A percentile compares a stretch with the other conserved stretches of the same genome.
Conservation (phyloP, 2,888 invertebrate genomes). For the Drosophila birchii region DNA sequence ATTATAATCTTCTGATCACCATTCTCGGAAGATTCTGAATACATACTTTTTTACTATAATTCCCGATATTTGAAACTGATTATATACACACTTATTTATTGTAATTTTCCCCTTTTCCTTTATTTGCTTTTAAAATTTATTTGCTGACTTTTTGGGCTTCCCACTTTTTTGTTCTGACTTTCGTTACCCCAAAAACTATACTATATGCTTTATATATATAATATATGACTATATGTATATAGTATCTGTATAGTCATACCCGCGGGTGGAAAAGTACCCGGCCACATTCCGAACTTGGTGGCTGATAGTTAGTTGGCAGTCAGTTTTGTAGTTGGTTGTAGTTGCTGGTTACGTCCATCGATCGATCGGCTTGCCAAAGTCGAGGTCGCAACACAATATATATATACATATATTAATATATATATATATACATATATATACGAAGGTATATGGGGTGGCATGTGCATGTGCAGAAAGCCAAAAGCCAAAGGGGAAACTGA, state of each 20-base stretch:
- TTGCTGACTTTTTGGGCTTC: not conserved
- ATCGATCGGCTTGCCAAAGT: conserved; percentile 66
- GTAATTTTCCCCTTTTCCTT: too few species aligned
- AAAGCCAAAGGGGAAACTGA: conserved; percentile 6
- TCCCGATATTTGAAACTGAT: too few species aligned
- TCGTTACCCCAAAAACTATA: conserved; percentile 1
- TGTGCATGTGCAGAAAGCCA: conserved; percentile 19
- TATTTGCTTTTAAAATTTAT: not conserved
- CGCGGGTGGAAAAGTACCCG: conserved; percentile 59
- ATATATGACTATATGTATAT: not conserved
- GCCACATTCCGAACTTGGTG: conserved; percentile 44
- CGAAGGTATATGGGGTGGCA: conserved; percentile 15
- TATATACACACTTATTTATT: too few species aligned
- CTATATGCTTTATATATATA: not conserved
- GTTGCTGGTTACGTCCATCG: conserved; percentile 32
- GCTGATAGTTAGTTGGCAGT: conserved; percentile 23
- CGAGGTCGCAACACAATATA: conserved; percentile 54
- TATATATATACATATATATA: not conserved
- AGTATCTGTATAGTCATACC: conserved; percentile 23
- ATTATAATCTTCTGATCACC: not conserved
- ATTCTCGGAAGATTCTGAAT: not conserved
- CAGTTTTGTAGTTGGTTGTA: conserved; percentile 8
- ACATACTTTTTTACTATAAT: too few species aligned
- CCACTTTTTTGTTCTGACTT: not conserved
- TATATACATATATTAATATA: not conserved